Conservation (phyloP, 2,888 invertebrate species). For the Catocala sponsa region DNA sequence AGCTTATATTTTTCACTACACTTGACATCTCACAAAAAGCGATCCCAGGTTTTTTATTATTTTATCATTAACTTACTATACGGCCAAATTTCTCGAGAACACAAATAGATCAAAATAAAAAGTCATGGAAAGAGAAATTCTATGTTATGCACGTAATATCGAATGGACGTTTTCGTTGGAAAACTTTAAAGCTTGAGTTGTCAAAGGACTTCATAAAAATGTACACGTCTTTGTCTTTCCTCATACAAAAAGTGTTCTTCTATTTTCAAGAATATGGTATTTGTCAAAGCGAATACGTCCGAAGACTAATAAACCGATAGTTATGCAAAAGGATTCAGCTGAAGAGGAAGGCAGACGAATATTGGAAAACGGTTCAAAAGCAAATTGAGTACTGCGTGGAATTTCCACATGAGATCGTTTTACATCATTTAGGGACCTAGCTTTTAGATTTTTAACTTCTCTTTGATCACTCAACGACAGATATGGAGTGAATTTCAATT, state of each 20-base stretch:
- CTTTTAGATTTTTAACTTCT: background rate
- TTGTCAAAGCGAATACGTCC: too few species aligned
- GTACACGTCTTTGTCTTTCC: background rate
- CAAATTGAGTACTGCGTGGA: background rate
- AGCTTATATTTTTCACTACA: constrained; percentile 8
- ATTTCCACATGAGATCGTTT: background rate
- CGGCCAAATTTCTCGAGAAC: background rate
- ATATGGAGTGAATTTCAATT: background rate
- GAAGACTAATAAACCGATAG: too few species aligned
- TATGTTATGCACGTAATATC: too few species aligned
- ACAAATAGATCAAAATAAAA: too few species aligned
- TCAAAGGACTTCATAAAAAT: constrained; percentile 2
- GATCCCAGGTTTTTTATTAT: constrained; percentile 9
- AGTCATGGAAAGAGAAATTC: too few species aligned
- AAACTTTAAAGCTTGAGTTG: background rate
- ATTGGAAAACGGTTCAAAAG: background rate
- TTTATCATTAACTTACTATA: constrained; percentile 3
- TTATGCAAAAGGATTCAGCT: too few species aligned
- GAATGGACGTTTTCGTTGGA: too few species aligned
- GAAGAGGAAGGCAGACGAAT: background rate
- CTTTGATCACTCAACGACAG: background rate
- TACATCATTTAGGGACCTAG: background rate
- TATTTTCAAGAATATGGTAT: too few species aligned
- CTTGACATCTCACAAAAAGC: constrained; percentile 6
- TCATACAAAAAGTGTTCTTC: too few species aligned